Conservation (phyloP, 2,797 vertebrate species). For the Lepus oiostolus region DNA sequence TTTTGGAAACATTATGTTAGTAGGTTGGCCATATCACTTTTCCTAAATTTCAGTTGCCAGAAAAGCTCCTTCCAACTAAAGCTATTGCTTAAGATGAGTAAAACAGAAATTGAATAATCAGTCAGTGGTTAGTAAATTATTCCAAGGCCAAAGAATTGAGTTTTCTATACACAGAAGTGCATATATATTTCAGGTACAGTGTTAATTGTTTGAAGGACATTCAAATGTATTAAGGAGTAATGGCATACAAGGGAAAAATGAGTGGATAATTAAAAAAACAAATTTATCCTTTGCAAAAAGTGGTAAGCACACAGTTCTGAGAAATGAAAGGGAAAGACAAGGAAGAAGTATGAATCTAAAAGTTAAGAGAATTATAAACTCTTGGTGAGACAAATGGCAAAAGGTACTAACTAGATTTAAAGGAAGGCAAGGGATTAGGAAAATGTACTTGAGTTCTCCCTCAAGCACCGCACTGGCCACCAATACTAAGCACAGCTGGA, state of each 20-base stretch:
- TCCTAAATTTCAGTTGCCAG: constrained; percentile 61
- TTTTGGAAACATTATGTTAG: constrained; percentile 43
- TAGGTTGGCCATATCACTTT: constrained; percentile 48
- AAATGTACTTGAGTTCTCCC: background rate
- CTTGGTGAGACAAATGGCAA: background rate
- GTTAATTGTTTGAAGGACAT: constrained; percentile 36
- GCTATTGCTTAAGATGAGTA: constrained; percentile 61
- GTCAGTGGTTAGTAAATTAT: constrained; percentile 51
- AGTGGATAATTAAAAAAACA: constrained; percentile 16
- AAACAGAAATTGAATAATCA: constrained; percentile 26
- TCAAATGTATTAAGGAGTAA: constrained; percentile 17
- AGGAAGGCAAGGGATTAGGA: background rate
- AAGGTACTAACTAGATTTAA: background rate
- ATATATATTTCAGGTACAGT: background rate
- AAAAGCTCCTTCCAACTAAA: constrained; percentile 55
- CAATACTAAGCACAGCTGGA: background rate
- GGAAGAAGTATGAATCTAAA: background rate
- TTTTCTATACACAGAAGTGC: constrained; percentile 28
- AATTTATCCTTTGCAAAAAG: background rate
- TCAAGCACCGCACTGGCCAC: background rate
- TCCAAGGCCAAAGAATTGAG: constrained; percentile 46
- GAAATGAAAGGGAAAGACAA: constrained; percentile 38
- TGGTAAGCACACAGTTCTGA: constrained; percentile 29
- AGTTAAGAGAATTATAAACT: constrained; percentile 16
- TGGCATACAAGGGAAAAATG: constrained; percentile 32